Evolutionary conservation across 2,113 vertebrate species (phyloP).

Genomic region (Kobus ellipsiprymnus): DNA sequence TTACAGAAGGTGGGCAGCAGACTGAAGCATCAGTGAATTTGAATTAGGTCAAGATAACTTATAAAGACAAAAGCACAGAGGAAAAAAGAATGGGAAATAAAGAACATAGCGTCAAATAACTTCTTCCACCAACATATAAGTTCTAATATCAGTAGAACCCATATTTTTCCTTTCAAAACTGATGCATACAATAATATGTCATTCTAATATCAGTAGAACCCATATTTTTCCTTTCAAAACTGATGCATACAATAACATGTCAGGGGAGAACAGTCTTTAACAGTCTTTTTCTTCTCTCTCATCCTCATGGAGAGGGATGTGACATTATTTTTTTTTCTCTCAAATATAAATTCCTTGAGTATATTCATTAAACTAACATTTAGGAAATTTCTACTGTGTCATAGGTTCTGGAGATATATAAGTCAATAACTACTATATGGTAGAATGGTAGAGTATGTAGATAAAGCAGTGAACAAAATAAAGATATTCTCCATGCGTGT

Average conservation of each 20-base stretch:
- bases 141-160: neutral
- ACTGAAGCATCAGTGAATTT: neutral
- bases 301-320: neutral
- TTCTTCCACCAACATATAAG: neutral
- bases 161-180: neutral
- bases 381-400: neutral
- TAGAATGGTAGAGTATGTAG: neutral
- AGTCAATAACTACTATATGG: neutral
- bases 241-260: neutral
- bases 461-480: neutral
- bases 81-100: neutral
- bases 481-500: neutral
- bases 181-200: neutral
- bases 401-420: neutral
- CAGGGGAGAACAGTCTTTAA: neutral
- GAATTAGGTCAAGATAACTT: neutral
- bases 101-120: neutral
- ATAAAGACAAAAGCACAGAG: neutral
- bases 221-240: neutral
- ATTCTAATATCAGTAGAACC: neutral
- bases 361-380: neutral
- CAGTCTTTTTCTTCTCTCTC: neutral
- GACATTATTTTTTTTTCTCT: neutral
- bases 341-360: neutral
- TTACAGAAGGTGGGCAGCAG: neutral